Percentiles rank a stretch among this genome's conserved stretches.
These are phyloP conservation scores for Ascidia mentula DNA, from an alignment of 23 tunicate species.

Conservation along the genomic window DNA sequence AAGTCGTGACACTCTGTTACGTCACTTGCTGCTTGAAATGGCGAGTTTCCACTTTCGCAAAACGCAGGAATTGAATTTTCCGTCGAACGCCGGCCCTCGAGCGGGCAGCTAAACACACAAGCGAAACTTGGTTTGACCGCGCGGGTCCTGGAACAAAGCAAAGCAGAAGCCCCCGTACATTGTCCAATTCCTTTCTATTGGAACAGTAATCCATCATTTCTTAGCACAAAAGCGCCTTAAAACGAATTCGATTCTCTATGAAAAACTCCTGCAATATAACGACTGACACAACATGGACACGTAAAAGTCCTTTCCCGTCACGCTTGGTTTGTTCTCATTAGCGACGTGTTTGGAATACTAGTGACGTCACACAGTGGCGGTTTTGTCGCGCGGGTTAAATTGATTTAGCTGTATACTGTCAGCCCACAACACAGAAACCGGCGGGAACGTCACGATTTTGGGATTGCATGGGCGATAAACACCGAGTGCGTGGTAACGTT, in stretches of 20 bases:
- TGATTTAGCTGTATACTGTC: too few species aligned
- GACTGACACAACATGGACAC: neutral
- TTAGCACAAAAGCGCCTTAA: neutral
- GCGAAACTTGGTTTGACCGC: neutral
- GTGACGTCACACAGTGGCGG: neutral
- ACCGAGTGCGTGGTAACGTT: neutral
- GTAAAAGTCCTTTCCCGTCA: neutral
- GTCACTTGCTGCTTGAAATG: too few species aligned
- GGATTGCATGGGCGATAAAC: too few species aligned
- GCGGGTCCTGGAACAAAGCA: neutral
- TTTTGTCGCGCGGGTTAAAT: neutral
- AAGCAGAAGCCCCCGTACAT: neutral
- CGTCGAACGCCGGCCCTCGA: too few species aligned
- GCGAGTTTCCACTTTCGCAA: too few species aligned
- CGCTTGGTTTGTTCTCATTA: neutral
- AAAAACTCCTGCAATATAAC: neutral
- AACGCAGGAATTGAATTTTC: too few species aligned
- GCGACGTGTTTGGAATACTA: neutral
- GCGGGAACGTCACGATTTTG: neutral
- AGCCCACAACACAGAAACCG: too few species aligned
- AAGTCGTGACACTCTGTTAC: too few species aligned
- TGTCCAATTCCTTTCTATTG: neutral
- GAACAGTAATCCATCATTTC: neutral
- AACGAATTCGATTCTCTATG: neutral
- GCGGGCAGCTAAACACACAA: neutral